Evolutionary conservation across 1,140 invertebrate species (phyloP), one percentile per base, ranked within the genome.

Genomic region (Drosophila persimilis): DNA sequence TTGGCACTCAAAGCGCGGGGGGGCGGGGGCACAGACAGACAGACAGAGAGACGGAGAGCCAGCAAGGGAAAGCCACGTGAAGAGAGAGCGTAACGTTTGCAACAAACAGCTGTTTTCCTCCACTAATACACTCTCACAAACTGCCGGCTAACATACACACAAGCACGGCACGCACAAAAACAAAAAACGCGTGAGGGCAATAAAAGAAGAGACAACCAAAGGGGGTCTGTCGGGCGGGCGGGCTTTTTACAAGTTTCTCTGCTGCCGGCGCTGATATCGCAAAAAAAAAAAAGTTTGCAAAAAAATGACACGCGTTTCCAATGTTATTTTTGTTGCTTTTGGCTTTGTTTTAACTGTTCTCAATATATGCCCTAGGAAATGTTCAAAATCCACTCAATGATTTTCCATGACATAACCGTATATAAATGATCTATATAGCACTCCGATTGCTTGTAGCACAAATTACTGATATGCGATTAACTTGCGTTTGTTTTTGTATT

Each of bases 391-490:
- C 46, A 47, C 26, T 65, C 48, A 48, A 58, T 39, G 47, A 61
- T 51, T 74, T 71, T 77, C 51, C 81, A 61, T 85, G 81, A 85
- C 81, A 77, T 86, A 85, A 86, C 54, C 59, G 51, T 48, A 1
- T 31, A 43, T 50, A n/a, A 20, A 41, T 9, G 31, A 43, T 56
- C 22, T 44, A 54, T 39, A 60, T 57, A 71, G 58, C 73, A 73
- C 58, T 80, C 47, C 11, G 48, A 83, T 75, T 65, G 50, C 74
- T 52, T 13, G 11, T 46, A 31, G 29, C 44, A 24, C 17, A n/a
- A 31, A 54, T 9, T 7, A 67, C 74, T 61, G 64, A 78, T 59
- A 59, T 56, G 71, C 70, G 29, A 51, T 70, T 50, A 39, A 59
- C 62, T 43, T 52, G 52, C 52, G 20, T 61, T 26, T 50, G 64